These are phyloP conservation scores for Tachuris rubrigastra DNA, from an alignment of 2,113 vertebrate species.

Conservation along the genomic window DNA sequence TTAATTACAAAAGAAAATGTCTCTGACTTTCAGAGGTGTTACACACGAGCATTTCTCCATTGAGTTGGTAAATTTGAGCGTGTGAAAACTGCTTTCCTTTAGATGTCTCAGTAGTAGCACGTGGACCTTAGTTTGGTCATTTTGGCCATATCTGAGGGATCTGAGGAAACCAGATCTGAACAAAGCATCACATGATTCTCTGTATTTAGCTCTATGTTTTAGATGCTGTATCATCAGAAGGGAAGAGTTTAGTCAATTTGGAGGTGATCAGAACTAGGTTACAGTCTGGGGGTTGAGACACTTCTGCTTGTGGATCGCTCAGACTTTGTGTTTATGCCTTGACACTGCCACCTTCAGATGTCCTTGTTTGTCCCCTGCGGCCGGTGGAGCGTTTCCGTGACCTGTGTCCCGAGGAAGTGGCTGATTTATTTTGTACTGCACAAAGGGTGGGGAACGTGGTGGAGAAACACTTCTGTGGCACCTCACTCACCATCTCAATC, in stretches of 20 bases:
- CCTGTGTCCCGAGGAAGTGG: constrained; percentile 82
- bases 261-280: not conserved
- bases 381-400: constrained; percentile 86
- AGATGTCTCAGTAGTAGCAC: not conserved
- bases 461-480: constrained; percentile 85
- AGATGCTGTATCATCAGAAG: not conserved
- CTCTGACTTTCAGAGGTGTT: not conserved
- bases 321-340: constrained; percentile 62
- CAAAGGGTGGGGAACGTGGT: constrained; percentile 84
- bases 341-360: constrained; percentile 76
- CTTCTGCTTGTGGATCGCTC: not conserved
- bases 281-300: not conserved
- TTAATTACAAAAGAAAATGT: not conserved
- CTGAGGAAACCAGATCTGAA: not conserved
- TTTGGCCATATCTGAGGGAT: not conserved
- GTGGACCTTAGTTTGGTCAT: not conserved
- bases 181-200: not conserved
- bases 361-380: constrained; percentile 87
- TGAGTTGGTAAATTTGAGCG: not conserved
- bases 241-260: not conserved
- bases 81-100: not conserved
- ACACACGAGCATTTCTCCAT: not conserved
- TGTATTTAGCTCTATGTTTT: not conserved
- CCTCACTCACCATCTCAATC: constrained; percentile 87
- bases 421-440: constrained; percentile 79